A percentile compares a stretch with the other conserved stretches of the same genome.
These are phyloP conservation scores for Pluvialis apricaria DNA, from an alignment of 2,113 vertebrate species.

Conservation along the genomic window DNA sequence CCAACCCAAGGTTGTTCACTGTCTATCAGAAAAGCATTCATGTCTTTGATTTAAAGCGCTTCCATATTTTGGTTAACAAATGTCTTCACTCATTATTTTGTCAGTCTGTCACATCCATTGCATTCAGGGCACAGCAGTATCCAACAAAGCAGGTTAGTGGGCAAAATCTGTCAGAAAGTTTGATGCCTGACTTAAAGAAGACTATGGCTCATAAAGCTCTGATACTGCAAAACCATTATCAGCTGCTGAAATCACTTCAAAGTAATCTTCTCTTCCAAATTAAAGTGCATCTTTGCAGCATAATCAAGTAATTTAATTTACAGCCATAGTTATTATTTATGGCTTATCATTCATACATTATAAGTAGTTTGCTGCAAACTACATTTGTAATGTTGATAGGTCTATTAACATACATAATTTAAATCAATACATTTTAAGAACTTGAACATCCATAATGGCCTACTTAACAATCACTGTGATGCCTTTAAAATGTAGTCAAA, in stretches of 20 bases:
- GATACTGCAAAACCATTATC: background rate
- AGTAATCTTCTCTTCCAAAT: constrained; percentile 48
- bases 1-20: background rate
- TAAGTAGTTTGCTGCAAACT: background rate
- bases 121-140: background rate
- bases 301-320: constrained; percentile 54
- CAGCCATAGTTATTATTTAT: constrained; percentile 30
- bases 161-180: background rate
- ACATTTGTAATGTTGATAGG: constrained; percentile 25
- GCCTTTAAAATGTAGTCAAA: background rate
- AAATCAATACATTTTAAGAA: constrained; percentile 7
- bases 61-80: background rate
- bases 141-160: background rate
- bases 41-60: background rate
- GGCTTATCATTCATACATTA: constrained; percentile 35
- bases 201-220: background rate
- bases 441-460: background rate
- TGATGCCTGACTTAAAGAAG: background rate
- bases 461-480: background rate
- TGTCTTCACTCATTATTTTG: background rate
- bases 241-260: constrained; percentile 12
- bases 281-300: constrained; percentile 10
- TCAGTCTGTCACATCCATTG: background rate
- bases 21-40: background rate
- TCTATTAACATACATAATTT: constrained; percentile 41